Conservation (phyloP, 2,797 vertebrate species). For the Chiloscyllium punctatum region DNA sequence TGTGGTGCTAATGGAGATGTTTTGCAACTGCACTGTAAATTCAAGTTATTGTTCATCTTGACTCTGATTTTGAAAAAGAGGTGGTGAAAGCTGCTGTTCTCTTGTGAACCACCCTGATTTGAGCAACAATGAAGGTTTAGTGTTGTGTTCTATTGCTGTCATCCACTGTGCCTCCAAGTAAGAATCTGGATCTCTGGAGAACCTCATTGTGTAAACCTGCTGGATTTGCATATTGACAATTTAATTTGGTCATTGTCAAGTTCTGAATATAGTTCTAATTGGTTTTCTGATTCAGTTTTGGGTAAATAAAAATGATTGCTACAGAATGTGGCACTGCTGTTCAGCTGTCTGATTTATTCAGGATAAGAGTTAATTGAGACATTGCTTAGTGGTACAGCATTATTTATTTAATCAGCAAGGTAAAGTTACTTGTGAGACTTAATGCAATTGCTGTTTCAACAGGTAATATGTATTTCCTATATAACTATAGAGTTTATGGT, state of each 20-base stretch:
- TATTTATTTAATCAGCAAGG: slow-evolving; percentile 1
- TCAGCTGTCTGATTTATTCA: not conserved
- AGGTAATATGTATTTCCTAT: not conserved
- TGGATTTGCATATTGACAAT: not conserved
- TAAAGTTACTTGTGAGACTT: not conserved
- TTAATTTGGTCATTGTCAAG: not conserved
- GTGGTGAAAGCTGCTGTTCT: no score
- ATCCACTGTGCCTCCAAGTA: not conserved
- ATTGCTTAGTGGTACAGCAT: not conserved
- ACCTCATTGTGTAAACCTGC: not conserved
- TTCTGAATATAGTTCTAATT: not conserved
- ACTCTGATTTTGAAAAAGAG: no score
- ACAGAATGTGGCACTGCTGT: not conserved
- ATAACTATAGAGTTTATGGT: not conserved
- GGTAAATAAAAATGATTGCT: not conserved
- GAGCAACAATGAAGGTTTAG: not conserved
- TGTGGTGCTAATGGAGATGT: no score
- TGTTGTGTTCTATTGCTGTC: not conserved
- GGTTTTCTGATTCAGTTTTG: not conserved
- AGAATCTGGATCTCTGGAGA: not conserved
- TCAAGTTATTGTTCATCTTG: no score
- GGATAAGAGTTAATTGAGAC: not conserved
- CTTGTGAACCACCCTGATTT: not conserved
- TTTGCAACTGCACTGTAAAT: no score
- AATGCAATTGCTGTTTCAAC: not conserved